These are phyloP conservation scores for Orchesella cincta DNA, from an alignment of 1,140 invertebrate genomes.

Conservation along the genomic window DNA sequence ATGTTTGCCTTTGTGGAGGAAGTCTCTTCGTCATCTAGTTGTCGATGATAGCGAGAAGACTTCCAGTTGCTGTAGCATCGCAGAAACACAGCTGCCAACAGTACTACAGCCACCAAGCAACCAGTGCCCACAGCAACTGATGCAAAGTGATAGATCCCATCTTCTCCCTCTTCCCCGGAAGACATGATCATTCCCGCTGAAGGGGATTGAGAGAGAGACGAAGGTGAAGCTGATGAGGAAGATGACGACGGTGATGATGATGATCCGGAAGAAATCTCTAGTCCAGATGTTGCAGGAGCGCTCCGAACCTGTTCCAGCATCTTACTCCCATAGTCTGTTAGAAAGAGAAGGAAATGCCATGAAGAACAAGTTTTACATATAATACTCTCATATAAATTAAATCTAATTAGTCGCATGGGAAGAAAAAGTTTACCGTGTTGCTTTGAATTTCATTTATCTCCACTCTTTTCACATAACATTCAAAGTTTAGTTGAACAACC, in stretches of 20 bases:
- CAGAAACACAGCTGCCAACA: constrained; percentile 28
- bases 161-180: background rate
- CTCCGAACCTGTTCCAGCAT: background rate
- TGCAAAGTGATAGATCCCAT: background rate
- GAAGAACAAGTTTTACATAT: no score
- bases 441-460: no score
- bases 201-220: background rate
- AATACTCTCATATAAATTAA: no score
- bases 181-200: background rate
- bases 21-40: constrained; percentile 62
- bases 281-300: background rate
- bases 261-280: background rate
- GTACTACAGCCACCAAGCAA: constrained; percentile 23
- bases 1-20: constrained; percentile 68
- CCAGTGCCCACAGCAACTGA: constrained; percentile 31
- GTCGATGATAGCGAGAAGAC: constrained; percentile 33
- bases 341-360: no score
- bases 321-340: no score
- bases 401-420: no score
- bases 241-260: background rate
- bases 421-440: no score
- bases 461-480: no score
- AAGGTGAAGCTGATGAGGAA: background rate
- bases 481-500: no score
- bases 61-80: constrained; percentile 40